Base-by-base conservation (phyloP, 2,113 vertebrate species). In the Stegostoma tigrinum region DNA sequence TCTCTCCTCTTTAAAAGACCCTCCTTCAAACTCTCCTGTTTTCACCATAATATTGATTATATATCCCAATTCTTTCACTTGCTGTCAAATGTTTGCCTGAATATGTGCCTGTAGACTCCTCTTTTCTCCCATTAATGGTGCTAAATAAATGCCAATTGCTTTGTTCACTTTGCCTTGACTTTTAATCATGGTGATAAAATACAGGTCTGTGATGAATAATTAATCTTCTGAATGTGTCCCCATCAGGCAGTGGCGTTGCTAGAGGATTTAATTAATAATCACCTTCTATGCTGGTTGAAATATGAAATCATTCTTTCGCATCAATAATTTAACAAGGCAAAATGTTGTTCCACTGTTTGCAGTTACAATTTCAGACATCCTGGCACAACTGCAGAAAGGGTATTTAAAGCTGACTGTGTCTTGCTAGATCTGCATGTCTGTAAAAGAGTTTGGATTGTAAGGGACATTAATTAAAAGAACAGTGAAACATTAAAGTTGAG, bases 221-320 rank as follows among this genome's bases (percentile, higher is more conserved):
- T 96, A 96, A 97, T 80, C 0, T 8, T 96, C 96, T 0, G 96
- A 95, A 89, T 75, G 48, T 61, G 96, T 96, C 96, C 95, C 93
- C 96, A 97, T 90, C 38, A 96, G 96, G 0, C 96, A 10, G 96
- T 86, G 96, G 96, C 96, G 96, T 95, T 96, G 96, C 96, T 95
- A 96, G 96, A 96, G 96, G 67, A 95, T 96, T 97, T 97, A 97
- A 97, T 97, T 97, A 97, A 97, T 97, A 97, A 96, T 97, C 97
- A 48, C 68, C 23, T 95, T 52, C 42, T 48, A 72, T 27, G 97
- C 96, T 96, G 97, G 96, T 97, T 97, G 97, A 97, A 97, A 97
- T 97, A 97, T 97, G 97, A 97, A 97, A 97, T 97, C 96, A 96
- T 97, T 97, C 95, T 96, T 24, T 6, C 96, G 95, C 97, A 97